Conservation (phyloP, 1,140 invertebrate genomes). For the Asbolus verrucosus region DNA sequence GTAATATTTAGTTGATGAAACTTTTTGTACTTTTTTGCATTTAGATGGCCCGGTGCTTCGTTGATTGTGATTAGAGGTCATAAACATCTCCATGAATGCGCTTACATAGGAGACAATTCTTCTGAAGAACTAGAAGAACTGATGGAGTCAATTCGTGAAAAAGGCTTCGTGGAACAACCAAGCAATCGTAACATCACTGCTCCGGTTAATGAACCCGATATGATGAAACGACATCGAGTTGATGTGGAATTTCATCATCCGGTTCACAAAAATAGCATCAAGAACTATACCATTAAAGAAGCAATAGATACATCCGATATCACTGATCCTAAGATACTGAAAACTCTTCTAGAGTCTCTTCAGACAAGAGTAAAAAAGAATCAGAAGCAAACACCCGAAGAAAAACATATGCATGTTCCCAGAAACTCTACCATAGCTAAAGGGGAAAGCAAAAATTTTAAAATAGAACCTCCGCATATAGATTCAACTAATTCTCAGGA, state of each 20-base stretch:
- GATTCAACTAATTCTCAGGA: conserved; percentile 67
- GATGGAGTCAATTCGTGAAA: conserved; percentile 66
- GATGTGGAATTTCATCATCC: conserved; percentile 65
- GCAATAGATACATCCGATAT: conserved; percentile 60
- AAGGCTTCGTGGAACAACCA: conserved; percentile 52
- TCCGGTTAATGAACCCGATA: conserved; percentile 65
- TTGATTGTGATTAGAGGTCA: conserved; percentile 81
- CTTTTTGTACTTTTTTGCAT: conserved; percentile 48
- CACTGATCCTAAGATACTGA: conserved; percentile 65
- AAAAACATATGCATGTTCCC: conserved; percentile 55
- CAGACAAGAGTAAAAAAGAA: conserved; percentile 49
- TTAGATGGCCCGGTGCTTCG: conserved; percentile 80
- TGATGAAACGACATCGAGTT: conserved; percentile 66
- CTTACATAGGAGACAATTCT: conserved; percentile 83
- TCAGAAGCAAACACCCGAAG: conserved; percentile 23
- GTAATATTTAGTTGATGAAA: conserved; percentile 15
- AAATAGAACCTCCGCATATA: conserved; percentile 48
- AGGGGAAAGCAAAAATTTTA: conserved; percentile 59
- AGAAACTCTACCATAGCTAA: conserved; percentile 61
- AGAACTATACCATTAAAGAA: conserved; percentile 54
- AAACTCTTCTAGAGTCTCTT: conserved; percentile 61
- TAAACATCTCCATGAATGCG: conserved; percentile 81
- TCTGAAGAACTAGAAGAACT: conserved; percentile 79
- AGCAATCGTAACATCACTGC: conserved; percentile 51
- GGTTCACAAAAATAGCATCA: conserved; percentile 53